Base-by-base conservation (phyloP, 2,888 invertebrate species). In the Tromatobia lineatoria region DNA sequence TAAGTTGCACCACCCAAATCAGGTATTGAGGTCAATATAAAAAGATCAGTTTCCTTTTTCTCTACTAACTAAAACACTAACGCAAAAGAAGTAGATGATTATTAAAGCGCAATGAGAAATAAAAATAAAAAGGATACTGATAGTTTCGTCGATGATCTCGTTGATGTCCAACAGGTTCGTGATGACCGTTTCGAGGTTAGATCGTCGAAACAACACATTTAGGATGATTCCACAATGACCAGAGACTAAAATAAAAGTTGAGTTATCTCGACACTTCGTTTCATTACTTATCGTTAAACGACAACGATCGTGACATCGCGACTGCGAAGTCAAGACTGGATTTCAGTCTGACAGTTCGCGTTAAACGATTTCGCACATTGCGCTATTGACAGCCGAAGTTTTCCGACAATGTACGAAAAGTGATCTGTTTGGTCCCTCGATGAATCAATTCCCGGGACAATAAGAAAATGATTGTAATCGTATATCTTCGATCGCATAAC, bases 261-360 rank as follows among this genome's bases (percentile, higher is more conserved):
- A 59, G 42, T 47, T 50, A 59, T 38, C 18, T 66, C 45, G 38
- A 18, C 20, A 20, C 13, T 45, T n/a, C 45, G 2, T 59, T 18
- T 29, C 73, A 73, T 59, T 61, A n/a, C n/a, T n/a, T n/a, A 45
- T 59, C 73, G 11, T 8, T 13, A 2, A 29, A 57, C 18, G 23
- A 10, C 29, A 18, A 42, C 45, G 59, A 61, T 73, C 59, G 59
- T 29, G 3, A 29, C 23, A 47, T 73, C 59, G 25, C 73, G 42
- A 23, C n/a, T 3, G n/a, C 23, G 2, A 11, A 25, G 42, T 13
- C 42, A 54, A 42, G 57, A 82, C 20, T 67, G 50, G 64, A 81
- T 84, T 85, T 78, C 77, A 54, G 59, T 61, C 71, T 83, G 83
- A 77, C 83, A 83, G 80, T 20, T 67, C 74, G 67, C 1, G 13